Percentiles rank a stretch among this genome's conserved stretches.
These are phyloP conservation scores for Porites australiensis DNA, from an alignment of 64 coral and sea anemone genomes.

Conservation along the genomic window DNA sequence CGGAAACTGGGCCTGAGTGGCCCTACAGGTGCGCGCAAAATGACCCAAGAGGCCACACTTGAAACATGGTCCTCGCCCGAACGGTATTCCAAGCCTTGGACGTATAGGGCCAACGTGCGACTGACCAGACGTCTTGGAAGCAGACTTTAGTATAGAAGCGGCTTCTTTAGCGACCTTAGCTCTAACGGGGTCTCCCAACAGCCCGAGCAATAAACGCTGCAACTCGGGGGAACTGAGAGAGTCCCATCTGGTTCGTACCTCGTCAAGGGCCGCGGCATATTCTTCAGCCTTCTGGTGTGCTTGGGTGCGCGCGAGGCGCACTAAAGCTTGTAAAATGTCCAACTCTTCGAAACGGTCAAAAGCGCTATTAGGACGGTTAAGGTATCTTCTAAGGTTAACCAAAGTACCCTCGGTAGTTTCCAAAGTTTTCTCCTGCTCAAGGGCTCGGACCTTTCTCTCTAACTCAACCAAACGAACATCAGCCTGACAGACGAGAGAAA, in stretches of 20 bases:
- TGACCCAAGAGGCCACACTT: neutral
- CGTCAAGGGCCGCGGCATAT: conserved; percentile 2
- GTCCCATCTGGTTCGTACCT: neutral
- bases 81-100: neutral
- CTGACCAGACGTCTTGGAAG: too few species aligned
- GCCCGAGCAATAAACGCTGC: neutral
- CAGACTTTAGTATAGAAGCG: neutral
- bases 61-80: neutral
- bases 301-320: neutral
- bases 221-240: neutral
- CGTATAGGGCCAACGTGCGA: neutral
- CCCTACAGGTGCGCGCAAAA: too few species aligned
- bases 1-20: neutral
- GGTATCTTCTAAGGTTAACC: too few species aligned
- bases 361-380: neutral
- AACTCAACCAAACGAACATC: neutral
- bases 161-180: conserved; percentile 57
- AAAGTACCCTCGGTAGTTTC: too few species aligned
- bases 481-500: too few species aligned
- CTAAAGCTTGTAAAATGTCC: conserved; percentile 17
- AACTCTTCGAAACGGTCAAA: conserved; percentile 34
- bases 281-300: neutral
- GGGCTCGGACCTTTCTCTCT: neutral
- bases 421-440: too few species aligned
- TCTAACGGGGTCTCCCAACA: conserved; percentile 47